Evolutionary conservation across 2,888 invertebrate genomes (phyloP).

Genomic region (Cephalotes varians): DNA sequence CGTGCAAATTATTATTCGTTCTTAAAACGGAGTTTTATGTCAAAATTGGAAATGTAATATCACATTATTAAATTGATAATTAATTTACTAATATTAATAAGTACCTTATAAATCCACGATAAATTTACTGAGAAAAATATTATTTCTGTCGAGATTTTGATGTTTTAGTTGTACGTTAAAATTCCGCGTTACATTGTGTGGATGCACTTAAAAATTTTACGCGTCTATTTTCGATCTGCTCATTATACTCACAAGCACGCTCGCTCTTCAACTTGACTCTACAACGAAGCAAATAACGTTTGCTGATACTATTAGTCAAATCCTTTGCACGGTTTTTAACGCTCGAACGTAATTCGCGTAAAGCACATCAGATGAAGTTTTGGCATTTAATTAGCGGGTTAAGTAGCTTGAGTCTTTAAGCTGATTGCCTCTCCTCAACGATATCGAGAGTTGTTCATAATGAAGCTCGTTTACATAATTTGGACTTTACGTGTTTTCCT

Average conservation of each 20-base stretch:
- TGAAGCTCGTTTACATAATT: conserved; percentile 52
- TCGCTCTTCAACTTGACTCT: conserved; percentile 40
- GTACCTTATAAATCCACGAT: background rate
- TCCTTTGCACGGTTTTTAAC: conserved; percentile 36
- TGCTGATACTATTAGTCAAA: conserved; percentile 48
- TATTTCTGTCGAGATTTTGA: background rate
- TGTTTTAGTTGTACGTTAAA: background rate
- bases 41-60: background rate
- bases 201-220: conserved; percentile 27
- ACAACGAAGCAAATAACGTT: conserved; percentile 59
- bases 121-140: background rate
- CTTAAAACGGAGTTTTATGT: background rate
- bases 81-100: background rate
- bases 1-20: background rate
- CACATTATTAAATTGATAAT: background rate
- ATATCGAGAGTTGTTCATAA: conserved; percentile 42
- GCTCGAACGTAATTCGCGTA: conserved; percentile 17
- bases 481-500: background rate
- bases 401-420: conserved; percentile 47
- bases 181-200: background rate
- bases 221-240: conserved; percentile 44
- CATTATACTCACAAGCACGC: conserved; percentile 54
- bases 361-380: conserved; percentile 18
- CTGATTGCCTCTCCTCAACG: conserved; percentile 35
- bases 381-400: conserved; percentile 45